Percentiles rank a stretch among this genome's conserved stretches.
Conservation (phyloP, 1,140 invertebrate genomes). For the Drosophila ananassae region DNA sequence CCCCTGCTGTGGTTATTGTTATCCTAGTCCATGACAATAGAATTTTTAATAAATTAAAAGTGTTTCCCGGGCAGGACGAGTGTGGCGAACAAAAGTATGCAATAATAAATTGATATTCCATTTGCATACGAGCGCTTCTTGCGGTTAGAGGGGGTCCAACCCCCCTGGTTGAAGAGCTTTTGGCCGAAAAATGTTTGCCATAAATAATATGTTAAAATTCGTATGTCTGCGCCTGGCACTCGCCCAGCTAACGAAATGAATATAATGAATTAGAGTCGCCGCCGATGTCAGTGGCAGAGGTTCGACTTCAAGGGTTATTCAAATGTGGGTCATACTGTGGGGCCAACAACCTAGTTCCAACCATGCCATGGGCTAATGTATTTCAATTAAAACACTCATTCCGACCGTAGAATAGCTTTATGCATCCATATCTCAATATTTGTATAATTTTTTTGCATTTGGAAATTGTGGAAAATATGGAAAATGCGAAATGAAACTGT, state of each 20-base stretch:
- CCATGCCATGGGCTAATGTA: constrained; percentile 39
- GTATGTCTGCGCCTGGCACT: constrained; percentile 49
- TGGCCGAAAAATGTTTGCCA: constrained; percentile 48
- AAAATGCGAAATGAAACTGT: constrained; percentile 27
- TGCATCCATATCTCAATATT: constrained; percentile 58
- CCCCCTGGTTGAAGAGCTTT: constrained; percentile 34
- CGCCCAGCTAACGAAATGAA: constrained; percentile 32
- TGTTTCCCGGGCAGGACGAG: constrained; percentile 39
- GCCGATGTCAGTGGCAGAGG: constrained; percentile 21
- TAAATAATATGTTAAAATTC: constrained; percentile 75
- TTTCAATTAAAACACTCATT: constrained; percentile 63
- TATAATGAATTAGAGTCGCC: constrained; percentile 63
- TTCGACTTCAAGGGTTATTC: constrained; percentile 14
- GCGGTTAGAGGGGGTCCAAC: constrained; percentile 1
- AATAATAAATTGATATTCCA: constrained; percentile 74
- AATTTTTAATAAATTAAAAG: constrained; percentile 80
- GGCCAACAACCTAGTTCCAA: background rate
- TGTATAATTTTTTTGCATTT: constrained; percentile 43
- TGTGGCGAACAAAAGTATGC: constrained; percentile 41
- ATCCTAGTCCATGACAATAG: constrained; percentile 69
- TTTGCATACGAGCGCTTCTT: constrained; percentile 30
- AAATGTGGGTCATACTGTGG: constrained; percentile 32
- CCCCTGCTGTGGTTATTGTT: constrained; percentile 57
- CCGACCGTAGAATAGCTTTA: constrained; percentile 50
- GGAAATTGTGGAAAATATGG: constrained; percentile 11